Base-by-base conservation (phyloP, 2,113 vertebrate species). In the Sander vitreus region DNA sequence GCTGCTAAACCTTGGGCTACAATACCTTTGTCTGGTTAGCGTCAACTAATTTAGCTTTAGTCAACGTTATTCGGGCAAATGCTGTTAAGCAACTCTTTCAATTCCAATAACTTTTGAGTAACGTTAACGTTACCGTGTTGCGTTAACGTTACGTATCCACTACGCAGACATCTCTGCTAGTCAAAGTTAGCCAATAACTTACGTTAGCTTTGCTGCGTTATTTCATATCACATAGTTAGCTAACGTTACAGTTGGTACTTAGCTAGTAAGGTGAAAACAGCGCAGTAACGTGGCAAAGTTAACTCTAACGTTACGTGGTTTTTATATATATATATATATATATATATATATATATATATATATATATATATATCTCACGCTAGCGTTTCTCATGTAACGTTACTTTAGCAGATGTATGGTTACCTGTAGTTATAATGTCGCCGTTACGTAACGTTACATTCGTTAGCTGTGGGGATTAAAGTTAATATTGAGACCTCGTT, bases 401-500 rank as follows among this genome's bases (percentile, higher is more conserved):
- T 39, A 25, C 14, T 55, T 18, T 66, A 33, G 36, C 9, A 51
- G 59, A 69, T 1, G 11, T 73, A 15, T 33, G 5, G 33, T 33
- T 33, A 33, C 7, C 4, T 25, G 36, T 54, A 51, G 15, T 76
- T 69, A 15, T 23, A 43, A 43, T 10, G 9, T 43, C 39, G 27
- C 18, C 9, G 9, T 19, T 62, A 15, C 36, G 62, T 15, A n/a
- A 64, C 36, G 21, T 18, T 60, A 19, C 25, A 55, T 47, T 76
- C 23, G 23, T 75, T 66, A 78, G 64, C 57, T 50, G 43, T 10
- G 62, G 47, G 53, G 65, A 81, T 83, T 85, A 55, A 74, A 83
- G 85, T 79, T 63, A 58, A 83, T 45, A 66, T 82, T 58, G 71
- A 81, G 76, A 84, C 73, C 21, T 71, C 80, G 73, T 58, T 72